Percentiles rank a stretch among this genome's conserved stretches.
Evolutionary conservation across 2,888 invertebrate species (phyloP).

Genomic region (Lottia scabra): DNA sequence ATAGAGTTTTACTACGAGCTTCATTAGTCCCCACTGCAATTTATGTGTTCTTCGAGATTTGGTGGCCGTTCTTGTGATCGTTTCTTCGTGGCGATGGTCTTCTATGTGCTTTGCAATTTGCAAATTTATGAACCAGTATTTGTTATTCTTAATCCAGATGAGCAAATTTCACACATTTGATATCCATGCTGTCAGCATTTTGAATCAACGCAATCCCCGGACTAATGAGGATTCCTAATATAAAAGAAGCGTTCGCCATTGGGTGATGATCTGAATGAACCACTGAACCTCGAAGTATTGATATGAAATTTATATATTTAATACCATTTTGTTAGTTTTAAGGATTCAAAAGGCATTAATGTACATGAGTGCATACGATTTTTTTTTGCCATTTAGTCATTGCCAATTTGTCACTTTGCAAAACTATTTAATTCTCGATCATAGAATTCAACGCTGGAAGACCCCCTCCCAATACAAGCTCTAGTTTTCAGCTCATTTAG

Average conservation of each 20-base stretch:
- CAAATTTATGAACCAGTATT: too few species aligned
- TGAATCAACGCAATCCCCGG: too few species aligned
- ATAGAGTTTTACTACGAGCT: not conserved
- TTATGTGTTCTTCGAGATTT: slow-evolving; percentile 3
- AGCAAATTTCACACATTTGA: too few species aligned
- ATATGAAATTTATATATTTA: not conserved
- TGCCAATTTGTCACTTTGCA: too few species aligned
- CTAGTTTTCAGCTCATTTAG: slow-evolving; percentile 2
- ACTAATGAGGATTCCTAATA: too few species aligned
- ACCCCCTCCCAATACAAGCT: not conserved
- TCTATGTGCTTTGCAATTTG: too few species aligned
- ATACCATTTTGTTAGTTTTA: not conserved
- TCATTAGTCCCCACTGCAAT: not conserved
- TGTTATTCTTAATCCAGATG: too few species aligned
- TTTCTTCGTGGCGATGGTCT: too few species aligned
- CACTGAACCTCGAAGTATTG: not conserved
- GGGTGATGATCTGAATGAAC: not conserved
- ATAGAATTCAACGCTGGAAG: not conserved
- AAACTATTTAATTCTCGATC: not conserved
- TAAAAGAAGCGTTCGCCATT: too few species aligned
- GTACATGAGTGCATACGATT: slow-evolving; percentile 1
- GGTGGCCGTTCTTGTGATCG: not conserved
- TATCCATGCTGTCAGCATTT: too few species aligned
- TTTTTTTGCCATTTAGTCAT: too few species aligned
- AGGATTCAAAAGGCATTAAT: not conserved